A percentile compares a stretch with the other conserved stretches of the same genome.
Conservation (phyloP, 1,140 invertebrate genomes). For the Achatina immaculata region DNA sequence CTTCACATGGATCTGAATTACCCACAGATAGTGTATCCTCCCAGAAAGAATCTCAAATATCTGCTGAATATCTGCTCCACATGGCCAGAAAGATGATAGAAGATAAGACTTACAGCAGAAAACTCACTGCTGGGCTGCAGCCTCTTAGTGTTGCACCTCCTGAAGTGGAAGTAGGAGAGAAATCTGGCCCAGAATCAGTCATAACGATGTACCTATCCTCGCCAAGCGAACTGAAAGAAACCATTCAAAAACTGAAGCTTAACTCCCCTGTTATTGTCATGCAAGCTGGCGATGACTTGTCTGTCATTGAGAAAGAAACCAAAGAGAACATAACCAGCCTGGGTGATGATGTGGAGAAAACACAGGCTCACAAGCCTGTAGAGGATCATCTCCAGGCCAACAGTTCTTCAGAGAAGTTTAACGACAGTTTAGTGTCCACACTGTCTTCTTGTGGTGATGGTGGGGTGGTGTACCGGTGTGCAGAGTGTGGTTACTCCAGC, state of each 20-base stretch:
- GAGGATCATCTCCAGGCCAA: too few relatives aligned
- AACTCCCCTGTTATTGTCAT: slow-evolving; percentile 15
- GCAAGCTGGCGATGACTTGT: background rate
- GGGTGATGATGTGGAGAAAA: background rate
- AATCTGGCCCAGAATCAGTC: slow-evolving; percentile 3
- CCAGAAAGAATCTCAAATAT: background rate
- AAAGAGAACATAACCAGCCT: background rate
- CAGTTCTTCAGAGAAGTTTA: background rate
- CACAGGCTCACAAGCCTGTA: background rate
- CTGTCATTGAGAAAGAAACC: background rate
- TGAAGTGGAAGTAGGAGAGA: background rate
- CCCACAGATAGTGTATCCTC: background rate
- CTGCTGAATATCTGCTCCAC: background rate
- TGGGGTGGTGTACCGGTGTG: slow-evolving; percentile 43
- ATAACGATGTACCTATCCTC: slow-evolving; percentile 34
- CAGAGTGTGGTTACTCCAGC: slow-evolving; percentile 65
- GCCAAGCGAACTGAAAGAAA: slow-evolving; percentile 14
- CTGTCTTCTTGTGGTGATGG: background rate
- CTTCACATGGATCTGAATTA: background rate
- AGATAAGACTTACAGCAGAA: background rate
- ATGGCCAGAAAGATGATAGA: slow-evolving; percentile 22
- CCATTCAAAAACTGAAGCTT: slow-evolving; percentile 5
- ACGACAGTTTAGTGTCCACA: background rate
- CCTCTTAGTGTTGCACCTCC: background rate
- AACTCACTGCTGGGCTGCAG: background rate